Percentiles rank a stretch among this genome's conserved stretches.
phyloP scores from a whole-genome alignment of 2,113 vertebrate species.

The Tragelaphus buxtoni region DNA sequence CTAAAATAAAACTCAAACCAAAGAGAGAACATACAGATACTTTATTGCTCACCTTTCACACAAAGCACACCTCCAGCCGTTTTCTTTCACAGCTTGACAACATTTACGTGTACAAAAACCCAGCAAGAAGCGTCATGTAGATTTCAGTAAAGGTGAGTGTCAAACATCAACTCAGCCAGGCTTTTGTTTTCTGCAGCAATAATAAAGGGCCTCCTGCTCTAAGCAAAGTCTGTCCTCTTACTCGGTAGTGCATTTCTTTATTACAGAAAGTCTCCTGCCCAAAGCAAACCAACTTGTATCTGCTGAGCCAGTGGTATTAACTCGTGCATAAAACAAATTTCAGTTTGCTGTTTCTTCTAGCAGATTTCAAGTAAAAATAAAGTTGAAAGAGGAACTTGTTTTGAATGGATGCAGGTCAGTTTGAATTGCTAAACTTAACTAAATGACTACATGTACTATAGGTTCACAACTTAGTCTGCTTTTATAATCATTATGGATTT shows the following conservation, averaged over 20 bases:
- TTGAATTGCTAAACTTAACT: slow-evolving; percentile 81
- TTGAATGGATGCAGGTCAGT: slow-evolving; percentile 82
- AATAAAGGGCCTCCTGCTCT: slow-evolving; percentile 81
- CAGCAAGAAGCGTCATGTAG: slow-evolving; percentile 84
- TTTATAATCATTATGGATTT: slow-evolving; percentile 73
- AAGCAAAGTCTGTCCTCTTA: slow-evolving; percentile 74
- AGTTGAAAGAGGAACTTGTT: slow-evolving; percentile 78
- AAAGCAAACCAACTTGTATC: slow-evolving; percentile 79
- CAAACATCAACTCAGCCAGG: slow-evolving; percentile 82
- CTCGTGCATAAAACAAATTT: slow-evolving; percentile 79
- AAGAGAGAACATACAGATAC: slow-evolving; percentile 76
- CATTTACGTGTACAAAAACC: slow-evolving; percentile 84
- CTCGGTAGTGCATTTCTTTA: slow-evolving; percentile 83
- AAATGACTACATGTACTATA: slow-evolving; percentile 77
- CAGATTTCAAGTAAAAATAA: slow-evolving; percentile 85
- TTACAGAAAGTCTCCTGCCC: slow-evolving; percentile 70
- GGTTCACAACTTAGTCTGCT: slow-evolving; percentile 78
- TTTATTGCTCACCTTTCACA: slow-evolving; percentile 94
- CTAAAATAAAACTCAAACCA: slow-evolving; percentile 71
- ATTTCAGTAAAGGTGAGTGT: slow-evolving; percentile 80
- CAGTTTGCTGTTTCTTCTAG: slow-evolving; percentile 75
- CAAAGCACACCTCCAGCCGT: slow-evolving; percentile 89
- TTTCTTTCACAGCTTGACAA: slow-evolving; percentile 89
- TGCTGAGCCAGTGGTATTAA: slow-evolving; percentile 82
- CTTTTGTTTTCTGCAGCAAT: slow-evolving; percentile 81